Evolutionary conservation across 1,140 invertebrate genomes (phyloP).

Genomic region (Drosophila grimshawi): DNA sequence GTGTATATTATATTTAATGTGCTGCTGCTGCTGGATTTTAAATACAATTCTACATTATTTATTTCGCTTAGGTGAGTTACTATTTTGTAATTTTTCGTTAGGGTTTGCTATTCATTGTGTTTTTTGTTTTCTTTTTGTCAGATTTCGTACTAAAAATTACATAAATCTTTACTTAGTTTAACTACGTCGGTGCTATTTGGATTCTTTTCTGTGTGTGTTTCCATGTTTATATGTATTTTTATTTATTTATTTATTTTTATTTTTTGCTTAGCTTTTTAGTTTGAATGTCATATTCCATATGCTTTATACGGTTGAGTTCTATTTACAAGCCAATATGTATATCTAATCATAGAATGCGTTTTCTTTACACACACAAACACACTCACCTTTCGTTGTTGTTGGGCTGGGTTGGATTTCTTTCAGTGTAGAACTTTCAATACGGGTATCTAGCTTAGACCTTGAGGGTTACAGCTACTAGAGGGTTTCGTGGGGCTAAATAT

Average conservation of each 20-base stretch:
- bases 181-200: constrained; percentile 35
- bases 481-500: constrained; percentile 8
- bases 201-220: constrained; percentile 12
- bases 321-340: constrained; percentile 75
- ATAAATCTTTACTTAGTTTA: constrained; percentile 37
- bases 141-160: constrained; percentile 56
- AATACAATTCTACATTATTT: constrained; percentile 40
- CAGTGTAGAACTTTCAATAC: constrained; percentile 14
- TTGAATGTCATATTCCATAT: constrained; percentile 57
- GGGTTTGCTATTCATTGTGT: constrained; percentile 54
- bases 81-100: constrained; percentile 50
- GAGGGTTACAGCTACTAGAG: not conserved
- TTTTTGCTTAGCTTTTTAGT: constrained; percentile 40
- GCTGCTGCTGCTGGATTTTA: constrained; percentile 41
- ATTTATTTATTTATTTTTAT: constrained; percentile 3
- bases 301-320: constrained; percentile 60
- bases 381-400: constrained; percentile 63
- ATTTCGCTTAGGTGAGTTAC: constrained; percentile 33
- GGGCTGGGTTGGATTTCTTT: constrained; percentile 13
- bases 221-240: not conserved
- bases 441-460: constrained; percentile 27
- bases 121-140: constrained; percentile 30
- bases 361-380: constrained; percentile 27
- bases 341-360: not conserved
- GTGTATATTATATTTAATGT: constrained; percentile 41